A percentile compares a stretch with the other conserved stretches of the same genome.
Evolutionary conservation across 1,140 invertebrate species (phyloP).

Genomic region (Pogonus chalceus): DNA sequence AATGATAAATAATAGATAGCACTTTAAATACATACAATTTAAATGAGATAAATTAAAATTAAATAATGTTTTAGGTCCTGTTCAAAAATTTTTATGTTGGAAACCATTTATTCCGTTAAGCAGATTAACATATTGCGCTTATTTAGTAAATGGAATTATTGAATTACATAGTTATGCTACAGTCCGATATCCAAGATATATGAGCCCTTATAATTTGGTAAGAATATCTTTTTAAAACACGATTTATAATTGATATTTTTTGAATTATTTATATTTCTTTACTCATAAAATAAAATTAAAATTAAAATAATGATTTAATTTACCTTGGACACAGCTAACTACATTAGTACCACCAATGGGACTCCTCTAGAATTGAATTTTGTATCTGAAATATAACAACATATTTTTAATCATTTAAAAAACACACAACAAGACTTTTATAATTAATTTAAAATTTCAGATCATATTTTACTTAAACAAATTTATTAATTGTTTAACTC

Average conservation of each 20-base stretch:
- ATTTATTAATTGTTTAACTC: too few relatives aligned
- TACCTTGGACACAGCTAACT: too few relatives aligned
- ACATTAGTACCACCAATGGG: too few relatives aligned
- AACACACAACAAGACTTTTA: too few relatives aligned
- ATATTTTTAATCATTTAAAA: too few relatives aligned
- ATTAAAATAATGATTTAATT: neutral
- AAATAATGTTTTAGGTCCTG: conserved; percentile 39
- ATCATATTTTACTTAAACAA: too few relatives aligned
- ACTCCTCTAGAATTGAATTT: too few relatives aligned
- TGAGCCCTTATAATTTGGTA: conserved; percentile 41
- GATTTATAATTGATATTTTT: conserved; percentile 34
- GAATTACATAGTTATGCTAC: conserved; percentile 49
- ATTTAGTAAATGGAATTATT: conserved; percentile 57
- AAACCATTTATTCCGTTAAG: conserved; percentile 52
- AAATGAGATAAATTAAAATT: too few relatives aligned
- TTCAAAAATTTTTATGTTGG: conserved; percentile 53
- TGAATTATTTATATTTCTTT: conserved; percentile 16
- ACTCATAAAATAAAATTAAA: neutral
- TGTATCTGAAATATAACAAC: too few relatives aligned
- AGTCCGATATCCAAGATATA: conserved; percentile 41
- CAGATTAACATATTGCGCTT: conserved; percentile 59
- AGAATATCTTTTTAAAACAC: conserved; percentile 20
- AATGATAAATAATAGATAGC: too few relatives aligned
- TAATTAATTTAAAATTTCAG: too few relatives aligned
- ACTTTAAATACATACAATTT: too few relatives aligned